Base-by-base conservation (phyloP, 23 tunicate genomes). In the Ascidia mentula region DNA sequence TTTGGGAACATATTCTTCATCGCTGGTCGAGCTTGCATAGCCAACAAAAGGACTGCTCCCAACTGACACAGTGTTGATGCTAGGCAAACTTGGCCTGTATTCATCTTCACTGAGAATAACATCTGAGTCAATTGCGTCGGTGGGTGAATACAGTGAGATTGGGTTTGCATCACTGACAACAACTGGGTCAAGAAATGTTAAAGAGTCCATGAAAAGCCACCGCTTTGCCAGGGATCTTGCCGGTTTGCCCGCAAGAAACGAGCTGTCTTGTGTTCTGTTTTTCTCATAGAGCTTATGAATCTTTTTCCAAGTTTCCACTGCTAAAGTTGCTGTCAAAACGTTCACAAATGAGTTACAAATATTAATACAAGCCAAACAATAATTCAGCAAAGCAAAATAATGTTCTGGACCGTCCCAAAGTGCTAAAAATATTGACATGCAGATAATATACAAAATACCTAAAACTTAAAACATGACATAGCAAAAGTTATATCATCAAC, bases 251-350 rank as follows among this genome's bases (percentile, higher is more conserved):
- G 65, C 22, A 20, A 53, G 65, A 53, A 53, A 53, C 28, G 28
- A 53, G 13, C 65, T 53, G 65, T 53, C 65, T 9, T 53, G 65
- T 5, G 65, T 53, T 53, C 65, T 53, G 65, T 53, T 53, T 53
- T 53, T 53, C 24, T 53, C 65, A 9, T 53, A 53, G 7, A 1
- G 22, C 24, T 53, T 53, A 3, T 28, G 65, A 5, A 53, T 53
- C 65, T 53, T 53, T 9, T 53, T 28, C 65, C 65, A 53, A 20
- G 65, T 53, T 53, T 53, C 28, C 22, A 28, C 22, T 3, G 65
- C 65, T 20, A 28, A 26, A 53, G 22, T 28, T 20, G 65, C 65
- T n/a, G n/a, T n/a, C n/a, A n/a, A n/a, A n/a, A n/a, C n/a, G n/a
- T n/a, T n/a, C n/a, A n/a, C n/a, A n/a, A n/a, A n/a, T n/a, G n/a